phyloP scores from a whole-genome alignment of 2,113 vertebrate genomes.

The Ginglymostoma cirratum region DNA sequence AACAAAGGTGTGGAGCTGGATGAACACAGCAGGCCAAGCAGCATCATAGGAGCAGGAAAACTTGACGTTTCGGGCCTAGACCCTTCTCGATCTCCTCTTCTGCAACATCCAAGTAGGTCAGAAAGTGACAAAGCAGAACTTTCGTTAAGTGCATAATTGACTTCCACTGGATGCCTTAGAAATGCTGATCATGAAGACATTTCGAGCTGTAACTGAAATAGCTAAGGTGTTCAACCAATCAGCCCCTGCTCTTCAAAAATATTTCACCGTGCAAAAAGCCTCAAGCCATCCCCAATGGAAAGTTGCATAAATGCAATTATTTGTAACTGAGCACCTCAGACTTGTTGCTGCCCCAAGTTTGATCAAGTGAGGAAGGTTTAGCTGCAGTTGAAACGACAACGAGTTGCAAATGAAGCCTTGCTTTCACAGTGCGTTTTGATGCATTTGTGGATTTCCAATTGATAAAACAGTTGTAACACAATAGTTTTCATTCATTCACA shows the following conservation, averaged over 20 bases:
- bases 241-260: background rate
- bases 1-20: too few relatives aligned
- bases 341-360: background rate
- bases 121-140: background rate
- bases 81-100: background rate
- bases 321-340: background rate
- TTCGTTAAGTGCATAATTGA: background rate
- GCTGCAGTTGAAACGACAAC: background rate
- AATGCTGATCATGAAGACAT: background rate
- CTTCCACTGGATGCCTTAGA: background rate
- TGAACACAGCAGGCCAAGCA: too few relatives aligned
- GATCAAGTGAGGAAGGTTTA: background rate
- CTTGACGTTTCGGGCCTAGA: too few relatives aligned
- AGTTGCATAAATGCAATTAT: background rate
- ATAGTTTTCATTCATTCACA: background rate
- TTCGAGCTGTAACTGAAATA: background rate
- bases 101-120: background rate
- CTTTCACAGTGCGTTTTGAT: background rate
- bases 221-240: background rate
- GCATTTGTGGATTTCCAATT: too few relatives aligned
- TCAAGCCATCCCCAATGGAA: background rate
- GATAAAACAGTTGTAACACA: background rate
- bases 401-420: background rate
- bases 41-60: too few relatives aligned
- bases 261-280: background rate